Conservation (phyloP, 2,797 vertebrate genomes). For the Girardinus metallicus region DNA sequence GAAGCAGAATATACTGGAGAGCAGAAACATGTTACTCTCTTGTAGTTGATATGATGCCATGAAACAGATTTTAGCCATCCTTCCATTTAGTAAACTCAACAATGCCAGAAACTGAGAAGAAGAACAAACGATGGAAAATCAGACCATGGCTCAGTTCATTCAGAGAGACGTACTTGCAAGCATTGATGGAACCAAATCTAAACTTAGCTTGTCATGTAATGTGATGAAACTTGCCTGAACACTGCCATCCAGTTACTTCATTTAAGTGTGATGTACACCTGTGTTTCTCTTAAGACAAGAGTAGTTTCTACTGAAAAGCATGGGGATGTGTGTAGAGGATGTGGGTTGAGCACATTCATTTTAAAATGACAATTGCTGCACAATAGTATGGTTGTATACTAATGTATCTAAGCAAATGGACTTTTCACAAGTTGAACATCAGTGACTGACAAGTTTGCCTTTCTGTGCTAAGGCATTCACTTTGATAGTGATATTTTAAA, state of each 20-base stretch:
- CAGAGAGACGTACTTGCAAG: too few species aligned
- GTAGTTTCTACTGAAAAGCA: too few species aligned
- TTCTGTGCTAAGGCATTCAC: background rate
- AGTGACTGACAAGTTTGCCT: background rate
- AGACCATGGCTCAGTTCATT: too few species aligned
- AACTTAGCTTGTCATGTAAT: too few species aligned
- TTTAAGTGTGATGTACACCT: too few species aligned
- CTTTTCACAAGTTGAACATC: background rate
- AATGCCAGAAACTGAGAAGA: background rate
- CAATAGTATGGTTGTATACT: background rate
- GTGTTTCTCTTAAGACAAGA: too few species aligned
- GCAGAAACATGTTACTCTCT: background rate
- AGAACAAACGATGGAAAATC: background rate
- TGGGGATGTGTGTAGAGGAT: too few species aligned
- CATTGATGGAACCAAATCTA: too few species aligned
- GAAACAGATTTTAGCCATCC: background rate
- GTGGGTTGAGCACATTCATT: too few species aligned
- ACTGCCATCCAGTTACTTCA: too few species aligned
- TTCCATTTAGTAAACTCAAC: background rate
- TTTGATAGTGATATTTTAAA: background rate
- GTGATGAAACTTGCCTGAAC: too few species aligned
- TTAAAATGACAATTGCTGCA: too few species aligned
- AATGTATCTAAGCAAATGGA: background rate
- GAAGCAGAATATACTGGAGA: background rate
- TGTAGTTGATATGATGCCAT: background rate